Evolutionary conservation across 2,113 vertebrate genomes (phyloP), one percentile per base, ranked within the genome.

Genomic region (Plecotus auritus): DNA sequence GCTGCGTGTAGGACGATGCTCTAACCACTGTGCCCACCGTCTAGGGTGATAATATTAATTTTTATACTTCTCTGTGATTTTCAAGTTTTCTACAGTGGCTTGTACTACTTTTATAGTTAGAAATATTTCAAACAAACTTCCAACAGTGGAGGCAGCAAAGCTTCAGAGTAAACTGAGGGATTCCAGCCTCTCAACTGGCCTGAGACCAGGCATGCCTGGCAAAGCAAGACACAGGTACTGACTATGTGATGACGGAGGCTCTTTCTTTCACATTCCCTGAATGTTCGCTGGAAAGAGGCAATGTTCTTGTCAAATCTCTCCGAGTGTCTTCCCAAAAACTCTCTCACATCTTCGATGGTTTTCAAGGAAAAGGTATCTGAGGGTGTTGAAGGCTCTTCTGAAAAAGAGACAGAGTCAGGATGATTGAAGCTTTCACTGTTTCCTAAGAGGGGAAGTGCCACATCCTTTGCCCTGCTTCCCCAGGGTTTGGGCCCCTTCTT

Each of bases 241-340:
- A 99, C 99, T 97, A 99, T 99, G 98, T 99, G 99, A 94, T 99
- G 99, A 13, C 99, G 98, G 5, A 99, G 98, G 89, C 99, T 99
- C 97, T 99, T 99, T 83, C 99, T 98, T 97, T 99, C 99, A 4
- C 99, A 99, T 54, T 99, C 99, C 93, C 98, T 99, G 97, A 99
- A 99, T 0, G 97, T 96, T 91, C 98, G 98, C 28, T 98, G 98
- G 98, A 99, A 99, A 86, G 98, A 97, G 4, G 97, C 96, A 90
- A 99, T 98, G 91, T 98, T 98, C 96, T 98, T 99, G 98, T 99
- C 99, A 97, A 99, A 98, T 97, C 98, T 99, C 96, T 99, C 99
- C 0, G 98, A 96, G 40, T 99, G 99, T 89, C 98, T 99, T 93
- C 99, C 99, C 98, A 99, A 97, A 96, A 99, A 99, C 87, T 99